Evolutionary conservation across 1,140 invertebrate species (phyloP).

Genomic region (Trigoniulus corallinus): DNA sequence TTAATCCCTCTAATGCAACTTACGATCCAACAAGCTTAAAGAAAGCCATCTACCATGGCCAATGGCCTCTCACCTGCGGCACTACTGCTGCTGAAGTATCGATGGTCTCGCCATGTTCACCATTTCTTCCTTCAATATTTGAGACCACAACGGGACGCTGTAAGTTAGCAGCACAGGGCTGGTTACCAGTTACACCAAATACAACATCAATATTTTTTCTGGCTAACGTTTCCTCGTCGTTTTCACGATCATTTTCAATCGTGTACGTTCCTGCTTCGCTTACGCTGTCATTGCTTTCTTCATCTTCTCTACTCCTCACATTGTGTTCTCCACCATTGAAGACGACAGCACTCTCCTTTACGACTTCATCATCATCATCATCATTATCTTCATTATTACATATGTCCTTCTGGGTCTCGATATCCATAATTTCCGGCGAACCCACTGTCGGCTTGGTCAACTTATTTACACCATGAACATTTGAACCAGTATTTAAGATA

Average conservation of each 20-base stretch:
- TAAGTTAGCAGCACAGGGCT: too few relatives aligned
- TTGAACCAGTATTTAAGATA: slow-evolving; percentile 9
- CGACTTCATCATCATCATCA: slow-evolving; percentile 10
- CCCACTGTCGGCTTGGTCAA: slow-evolving; percentile 12
- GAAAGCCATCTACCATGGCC: too few relatives aligned
- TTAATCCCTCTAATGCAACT: too few relatives aligned
- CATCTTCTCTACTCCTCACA: slow-evolving; percentile 17
- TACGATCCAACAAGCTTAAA: too few relatives aligned
- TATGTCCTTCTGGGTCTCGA: not conserved
- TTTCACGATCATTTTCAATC: slow-evolving; percentile 55
- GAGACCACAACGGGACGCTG: too few relatives aligned
- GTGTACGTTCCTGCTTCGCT: slow-evolving; percentile 78
- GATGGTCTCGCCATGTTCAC: too few relatives aligned
- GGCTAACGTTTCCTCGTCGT: slow-evolving; percentile 67
- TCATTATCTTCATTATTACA: slow-evolving; percentile 3
- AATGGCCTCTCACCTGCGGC: too few relatives aligned
- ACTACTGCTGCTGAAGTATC: too few relatives aligned
- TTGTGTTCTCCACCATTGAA: slow-evolving; percentile 7
- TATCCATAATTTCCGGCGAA: slow-evolving; percentile 9
- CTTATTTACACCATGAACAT: slow-evolving; percentile 10
- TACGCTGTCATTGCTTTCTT: slow-evolving; percentile 37
- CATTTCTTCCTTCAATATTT: slow-evolving; percentile 22
- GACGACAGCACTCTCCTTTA: not conserved
- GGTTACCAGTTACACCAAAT: slow-evolving; percentile 39
- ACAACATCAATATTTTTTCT: slow-evolving; percentile 66